phyloP scores from a whole-genome alignment of 2,797 vertebrate species.

The Esox lucius region DNA sequence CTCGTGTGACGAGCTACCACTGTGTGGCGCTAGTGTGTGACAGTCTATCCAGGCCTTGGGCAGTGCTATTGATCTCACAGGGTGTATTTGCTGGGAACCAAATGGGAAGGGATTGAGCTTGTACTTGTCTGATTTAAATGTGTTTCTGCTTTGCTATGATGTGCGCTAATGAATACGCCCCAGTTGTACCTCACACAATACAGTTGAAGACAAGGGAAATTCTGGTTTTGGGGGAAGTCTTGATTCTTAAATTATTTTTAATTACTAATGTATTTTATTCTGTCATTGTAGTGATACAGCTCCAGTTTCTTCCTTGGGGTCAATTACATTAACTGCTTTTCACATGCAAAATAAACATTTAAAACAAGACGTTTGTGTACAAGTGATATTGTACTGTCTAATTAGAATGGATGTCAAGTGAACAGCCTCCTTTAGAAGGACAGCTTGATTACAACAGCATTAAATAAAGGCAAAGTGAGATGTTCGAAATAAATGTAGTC shows the following conservation, averaged over 20 bases:
- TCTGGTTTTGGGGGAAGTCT: background rate
- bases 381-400: background rate
- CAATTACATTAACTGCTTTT: background rate
- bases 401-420: background rate
- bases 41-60: background rate
- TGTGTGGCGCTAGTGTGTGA: background rate
- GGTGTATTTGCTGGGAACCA: background rate
- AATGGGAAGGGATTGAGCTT: background rate
- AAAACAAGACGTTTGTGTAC: background rate
- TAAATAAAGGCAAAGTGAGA: background rate
- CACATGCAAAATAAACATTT: constrained; percentile 1
- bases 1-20: background rate
- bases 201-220: background rate
- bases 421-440: background rate
- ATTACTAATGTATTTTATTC: background rate
- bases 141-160: background rate
- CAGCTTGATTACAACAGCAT: background rate
- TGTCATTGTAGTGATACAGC: background rate
- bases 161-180: background rate
- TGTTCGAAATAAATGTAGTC: too few relatives aligned
- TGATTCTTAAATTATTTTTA: background rate
- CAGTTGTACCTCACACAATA: background rate
- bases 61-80: background rate
- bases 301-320: background rate
- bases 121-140: background rate